These are phyloP conservation scores for Apistogramma diplotaenia DNA, from an alignment of 2,113 vertebrate genomes.

Conservation along the genomic window DNA sequence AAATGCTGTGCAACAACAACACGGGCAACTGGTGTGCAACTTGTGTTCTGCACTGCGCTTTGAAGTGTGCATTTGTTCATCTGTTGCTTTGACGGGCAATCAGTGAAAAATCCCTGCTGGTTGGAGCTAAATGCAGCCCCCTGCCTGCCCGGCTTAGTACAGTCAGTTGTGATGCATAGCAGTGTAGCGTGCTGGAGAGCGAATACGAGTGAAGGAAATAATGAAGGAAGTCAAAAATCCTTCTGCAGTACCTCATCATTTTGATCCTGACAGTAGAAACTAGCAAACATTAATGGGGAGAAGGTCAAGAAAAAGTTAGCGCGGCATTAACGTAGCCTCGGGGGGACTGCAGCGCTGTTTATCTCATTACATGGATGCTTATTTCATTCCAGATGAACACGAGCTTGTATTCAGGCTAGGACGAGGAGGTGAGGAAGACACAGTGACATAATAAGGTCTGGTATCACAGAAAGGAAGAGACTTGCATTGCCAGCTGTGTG, in stretches of 20 bases:
- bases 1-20: background rate
- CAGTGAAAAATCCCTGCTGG: slow-evolving; percentile 7
- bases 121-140: background rate
- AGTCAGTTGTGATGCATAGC: slow-evolving; percentile 8
- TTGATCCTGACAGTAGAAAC: slow-evolving; percentile 7
- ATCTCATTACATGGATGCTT: background rate
- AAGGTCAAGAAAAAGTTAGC: background rate
- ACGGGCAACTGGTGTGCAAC: background rate
- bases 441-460: background rate
- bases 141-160: background rate
- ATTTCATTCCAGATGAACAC: background rate
- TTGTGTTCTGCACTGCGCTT: background rate
- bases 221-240: background rate
- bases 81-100: slow-evolving; percentile 35
- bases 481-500: background rate
- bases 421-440: slow-evolving; percentile 10
- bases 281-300: background rate
- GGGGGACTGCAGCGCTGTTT: background rate
- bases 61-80: slow-evolving; percentile 13
- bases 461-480: background rate
- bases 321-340: background rate
- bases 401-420: background rate
- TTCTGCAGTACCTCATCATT: background rate
- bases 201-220: background rate
- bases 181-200: background rate